These are phyloP conservation scores for Nesogale talazaci DNA, from an alignment of 2,113 vertebrate genomes.

Conservation along the genomic window DNA sequence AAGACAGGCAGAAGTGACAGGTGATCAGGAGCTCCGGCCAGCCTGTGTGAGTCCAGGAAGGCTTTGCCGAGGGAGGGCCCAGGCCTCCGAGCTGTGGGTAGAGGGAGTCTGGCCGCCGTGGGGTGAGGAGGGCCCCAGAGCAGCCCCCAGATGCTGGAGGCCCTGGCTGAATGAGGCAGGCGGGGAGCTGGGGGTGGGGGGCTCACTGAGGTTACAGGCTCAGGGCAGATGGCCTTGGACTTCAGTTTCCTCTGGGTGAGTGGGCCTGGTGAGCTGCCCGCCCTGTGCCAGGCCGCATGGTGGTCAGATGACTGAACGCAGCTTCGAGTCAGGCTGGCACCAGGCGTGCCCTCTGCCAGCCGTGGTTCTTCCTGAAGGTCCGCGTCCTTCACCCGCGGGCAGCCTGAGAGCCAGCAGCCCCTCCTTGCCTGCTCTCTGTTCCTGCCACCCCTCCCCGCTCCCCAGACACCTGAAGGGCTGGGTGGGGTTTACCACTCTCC, in stretches of 20 bases:
- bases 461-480: no score
- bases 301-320: background rate
- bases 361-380: background rate
- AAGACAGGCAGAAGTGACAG: background rate
- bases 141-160: no score
- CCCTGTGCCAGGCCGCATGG: no score
- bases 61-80: background rate
- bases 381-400: background rate
- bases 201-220: background rate
- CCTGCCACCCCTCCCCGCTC: background rate
- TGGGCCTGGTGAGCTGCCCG: background rate
- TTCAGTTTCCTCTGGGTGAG: background rate
- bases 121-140: background rate
- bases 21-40: background rate
- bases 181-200: no score
- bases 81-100: background rate
- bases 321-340: background rate
- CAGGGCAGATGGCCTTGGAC: background rate
- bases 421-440: accelerated
- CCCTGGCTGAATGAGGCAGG: no score
- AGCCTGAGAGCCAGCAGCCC: background rate
- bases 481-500: no score
- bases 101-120: background rate
- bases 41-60: background rate
- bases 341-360: background rate